Base-by-base conservation (phyloP, 1,140 invertebrate genomes). In the Melipona quadrifasciata region DNA sequence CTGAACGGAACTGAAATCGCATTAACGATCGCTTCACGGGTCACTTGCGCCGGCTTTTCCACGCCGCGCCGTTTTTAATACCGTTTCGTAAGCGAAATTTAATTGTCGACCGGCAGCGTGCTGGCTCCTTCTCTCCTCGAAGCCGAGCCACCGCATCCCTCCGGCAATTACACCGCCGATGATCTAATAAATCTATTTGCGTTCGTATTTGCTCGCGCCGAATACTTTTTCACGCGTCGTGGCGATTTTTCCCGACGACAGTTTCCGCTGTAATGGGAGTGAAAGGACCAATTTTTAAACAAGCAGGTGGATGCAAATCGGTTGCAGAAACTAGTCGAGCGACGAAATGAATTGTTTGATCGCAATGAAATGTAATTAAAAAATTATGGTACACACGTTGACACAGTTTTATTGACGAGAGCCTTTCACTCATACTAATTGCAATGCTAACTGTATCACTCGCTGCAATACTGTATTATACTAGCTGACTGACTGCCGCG, bases 21-120 rank as follows among this genome's bases (percentile, higher is more conserved):
- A 89, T 89, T 90, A 90, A 90, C 79, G 82, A 89, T 86, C 82
- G 76, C 71, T 65, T 71, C 80, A 58, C 61, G 79, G 80, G 65
- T 83, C 82, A 75, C 84, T 86, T 74, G 65, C 80, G 27, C 31
- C 68, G 61, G 75, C 74, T 83, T 83, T 86, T 78, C 57, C 81
- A 19, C 82, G 82, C 47, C 80, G 65, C 39, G 80, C 53, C 82
- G 57, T 84, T 83, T 79, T 79, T 64, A 64, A 61, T 58, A 27
- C 67, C 34, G 53, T 34, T 67, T 68, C 57, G 47, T 39, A 39
- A 73, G 1, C 51, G 53, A 34, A 47, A 82, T 77, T 77, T 51
- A 77, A 82, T 82, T 55, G 64, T 39, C 80, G 61, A 76, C n/a
- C 79, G 19, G n/a, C 58, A n/a, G 24, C 58, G 3, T 21, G 39